These are phyloP conservation scores for Chelon auratus DNA, from an alignment of 2,797 vertebrate species.

Conservation along the genomic window DNA sequence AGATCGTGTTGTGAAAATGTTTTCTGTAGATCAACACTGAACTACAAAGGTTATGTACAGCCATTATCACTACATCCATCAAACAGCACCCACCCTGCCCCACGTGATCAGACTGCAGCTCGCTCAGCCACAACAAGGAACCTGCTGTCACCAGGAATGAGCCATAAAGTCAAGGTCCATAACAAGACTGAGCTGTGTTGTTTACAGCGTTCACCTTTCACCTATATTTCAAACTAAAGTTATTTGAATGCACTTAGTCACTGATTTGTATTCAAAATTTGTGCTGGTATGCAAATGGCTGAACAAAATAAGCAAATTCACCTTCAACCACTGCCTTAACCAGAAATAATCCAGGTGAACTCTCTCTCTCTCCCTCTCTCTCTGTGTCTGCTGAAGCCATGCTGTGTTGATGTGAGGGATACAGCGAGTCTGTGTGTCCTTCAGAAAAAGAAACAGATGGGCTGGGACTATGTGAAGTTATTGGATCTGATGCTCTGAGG, in stretches of 20 bases:
- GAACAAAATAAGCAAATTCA: background rate
- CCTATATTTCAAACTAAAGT: background rate
- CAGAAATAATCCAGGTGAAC: conserved; percentile 9
- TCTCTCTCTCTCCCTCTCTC: too few species aligned
- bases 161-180: conserved; percentile 25
- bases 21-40: background rate
- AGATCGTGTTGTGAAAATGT: background rate
- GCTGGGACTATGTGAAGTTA: conserved; percentile 33
- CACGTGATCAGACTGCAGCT: conserved; percentile 18
- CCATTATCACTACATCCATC: conserved; percentile 5
- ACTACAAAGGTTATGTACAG: conserved; percentile 2
- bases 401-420: conserved; percentile 29
- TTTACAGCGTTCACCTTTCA: conserved; percentile 14
- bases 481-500: conserved; percentile 22
- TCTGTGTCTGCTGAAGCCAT: conserved; percentile 15
- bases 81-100: background rate
- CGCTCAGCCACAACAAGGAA: conserved; percentile 29
- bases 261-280: background rate
- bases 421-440: conserved; percentile 30
- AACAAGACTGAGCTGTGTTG: background rate
- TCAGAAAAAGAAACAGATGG: conserved; percentile 56
- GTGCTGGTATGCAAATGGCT: background rate
- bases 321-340: conserved; percentile 18
- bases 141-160: conserved; percentile 30
- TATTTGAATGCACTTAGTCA: background rate